Conservation (phyloP, 2,797 vertebrate species). For the Argentina silus region DNA sequence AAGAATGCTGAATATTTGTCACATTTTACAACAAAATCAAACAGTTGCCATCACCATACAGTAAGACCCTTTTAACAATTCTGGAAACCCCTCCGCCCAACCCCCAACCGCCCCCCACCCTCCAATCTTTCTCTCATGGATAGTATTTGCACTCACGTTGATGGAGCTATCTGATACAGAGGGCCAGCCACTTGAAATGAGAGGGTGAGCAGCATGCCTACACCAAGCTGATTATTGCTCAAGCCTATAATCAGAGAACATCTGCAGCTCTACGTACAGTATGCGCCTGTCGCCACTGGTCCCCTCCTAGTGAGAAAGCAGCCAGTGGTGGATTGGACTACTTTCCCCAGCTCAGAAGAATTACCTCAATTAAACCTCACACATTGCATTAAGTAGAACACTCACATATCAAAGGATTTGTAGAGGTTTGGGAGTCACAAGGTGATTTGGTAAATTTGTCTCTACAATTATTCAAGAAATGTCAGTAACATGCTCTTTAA, state of each 20-base stretch:
- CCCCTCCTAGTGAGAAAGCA: constrained; percentile 45
- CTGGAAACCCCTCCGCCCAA: too few relatives aligned
- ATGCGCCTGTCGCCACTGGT: constrained; percentile 38
- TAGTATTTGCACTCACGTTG: constrained; percentile 20
- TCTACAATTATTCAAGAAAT: background rate
- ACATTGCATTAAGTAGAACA: background rate
- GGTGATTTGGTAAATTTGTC: background rate
- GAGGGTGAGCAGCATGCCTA: background rate
- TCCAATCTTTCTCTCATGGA: background rate
- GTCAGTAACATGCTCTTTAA: background rate
- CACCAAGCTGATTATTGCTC: constrained; percentile 66
- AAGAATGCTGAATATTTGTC: too few relatives aligned
- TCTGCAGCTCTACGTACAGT: constrained; percentile 56
- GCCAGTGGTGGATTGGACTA: constrained; percentile 42
- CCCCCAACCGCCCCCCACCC: too few relatives aligned
- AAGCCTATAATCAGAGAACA: constrained; percentile 74
- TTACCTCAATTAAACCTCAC: constrained; percentile 36
- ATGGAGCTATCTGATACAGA: constrained; percentile 28
- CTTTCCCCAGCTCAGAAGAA: constrained; percentile 36
- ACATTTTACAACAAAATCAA: too few relatives aligned
- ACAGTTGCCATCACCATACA: too few relatives aligned
- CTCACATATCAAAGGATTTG: too few relatives aligned
- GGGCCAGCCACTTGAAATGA: constrained; percentile 41
- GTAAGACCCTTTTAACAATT: too few relatives aligned
- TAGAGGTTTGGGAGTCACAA: too few relatives aligned